Evolutionary conservation across 2,888 invertebrate genomes (phyloP).

Genomic region (Cosmia trapezina): DNA sequence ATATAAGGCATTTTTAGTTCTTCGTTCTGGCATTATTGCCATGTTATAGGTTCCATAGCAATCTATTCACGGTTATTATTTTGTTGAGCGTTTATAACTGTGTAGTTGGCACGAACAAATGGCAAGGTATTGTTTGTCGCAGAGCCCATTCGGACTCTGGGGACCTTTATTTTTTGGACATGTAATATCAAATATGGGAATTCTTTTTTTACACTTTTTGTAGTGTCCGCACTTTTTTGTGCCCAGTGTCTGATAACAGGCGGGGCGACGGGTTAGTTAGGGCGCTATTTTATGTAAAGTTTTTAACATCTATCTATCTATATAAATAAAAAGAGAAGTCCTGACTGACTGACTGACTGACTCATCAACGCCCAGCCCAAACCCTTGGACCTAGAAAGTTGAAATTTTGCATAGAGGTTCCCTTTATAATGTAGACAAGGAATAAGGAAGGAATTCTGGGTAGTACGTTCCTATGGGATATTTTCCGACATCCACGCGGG

Average conservation of each 20-base stretch:
- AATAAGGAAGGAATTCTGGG: too few relatives aligned
- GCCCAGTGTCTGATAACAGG: not conserved
- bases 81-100: conserved; percentile 24
- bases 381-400: too few relatives aligned
- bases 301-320: too few relatives aligned
- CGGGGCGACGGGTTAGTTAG: too few relatives aligned
- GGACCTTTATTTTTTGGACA: conserved; percentile 40
- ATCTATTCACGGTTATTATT: conserved; percentile 24
- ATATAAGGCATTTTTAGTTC: not conserved
- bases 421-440: too few relatives aligned
- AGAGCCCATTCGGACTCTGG: conserved; percentile 15
- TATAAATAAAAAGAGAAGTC: too few relatives aligned
- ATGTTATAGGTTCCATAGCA: conserved; percentile 4
- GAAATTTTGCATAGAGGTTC: too few relatives aligned
- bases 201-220: conserved; percentile 24
- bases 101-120: conserved; percentile 38
- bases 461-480: too few relatives aligned
- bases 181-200: conserved; percentile 40
- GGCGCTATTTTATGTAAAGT: too few relatives aligned
- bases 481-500: too few relatives aligned
- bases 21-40: not conserved
- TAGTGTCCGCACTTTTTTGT: conserved; percentile 9
- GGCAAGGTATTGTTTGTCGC: conserved; percentile 44
- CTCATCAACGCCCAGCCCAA: too few relatives aligned
- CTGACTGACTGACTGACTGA: too few relatives aligned